Conservation (phyloP, 2,888 invertebrate species). For the Rapana venosa region DNA sequence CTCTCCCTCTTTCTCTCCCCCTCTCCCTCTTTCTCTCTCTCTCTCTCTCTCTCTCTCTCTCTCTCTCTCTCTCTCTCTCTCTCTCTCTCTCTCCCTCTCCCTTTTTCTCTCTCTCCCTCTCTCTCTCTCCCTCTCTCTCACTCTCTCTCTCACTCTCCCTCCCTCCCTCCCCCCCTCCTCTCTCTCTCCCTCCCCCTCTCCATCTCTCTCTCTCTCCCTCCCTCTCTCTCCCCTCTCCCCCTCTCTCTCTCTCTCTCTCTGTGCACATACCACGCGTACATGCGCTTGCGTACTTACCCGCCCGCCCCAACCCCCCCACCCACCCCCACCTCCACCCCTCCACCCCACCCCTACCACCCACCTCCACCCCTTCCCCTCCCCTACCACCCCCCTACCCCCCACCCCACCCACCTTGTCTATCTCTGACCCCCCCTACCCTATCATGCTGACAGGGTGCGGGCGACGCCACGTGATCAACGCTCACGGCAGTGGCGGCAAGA, state of each 20-base stretch:
- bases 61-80: too few species aligned
- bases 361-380: too few species aligned
- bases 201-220: background rate
- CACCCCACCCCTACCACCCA: too few species aligned
- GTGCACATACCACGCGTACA: too few species aligned
- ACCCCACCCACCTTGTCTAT: background rate
- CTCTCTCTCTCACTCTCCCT: background rate
- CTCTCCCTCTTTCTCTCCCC: too few species aligned
- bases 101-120: background rate
- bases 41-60: background rate
- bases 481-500: constrained; percentile 81
- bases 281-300: too few species aligned
- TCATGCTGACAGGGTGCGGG: constrained; percentile 74
- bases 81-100: background rate
- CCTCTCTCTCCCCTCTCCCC: background rate
- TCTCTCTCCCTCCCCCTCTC: background rate
- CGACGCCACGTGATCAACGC: constrained; percentile 86
- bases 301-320: too few species aligned
- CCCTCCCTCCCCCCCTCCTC: background rate
- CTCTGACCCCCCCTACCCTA: background rate
- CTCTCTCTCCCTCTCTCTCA: background rate
- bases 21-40: background rate
- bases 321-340: too few species aligned
- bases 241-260: too few species aligned
- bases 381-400: too few species aligned